Evolutionary conservation across 2,797 vertebrate species (phyloP).

Genomic region (Parauchenoglanis punctatus): DNA sequence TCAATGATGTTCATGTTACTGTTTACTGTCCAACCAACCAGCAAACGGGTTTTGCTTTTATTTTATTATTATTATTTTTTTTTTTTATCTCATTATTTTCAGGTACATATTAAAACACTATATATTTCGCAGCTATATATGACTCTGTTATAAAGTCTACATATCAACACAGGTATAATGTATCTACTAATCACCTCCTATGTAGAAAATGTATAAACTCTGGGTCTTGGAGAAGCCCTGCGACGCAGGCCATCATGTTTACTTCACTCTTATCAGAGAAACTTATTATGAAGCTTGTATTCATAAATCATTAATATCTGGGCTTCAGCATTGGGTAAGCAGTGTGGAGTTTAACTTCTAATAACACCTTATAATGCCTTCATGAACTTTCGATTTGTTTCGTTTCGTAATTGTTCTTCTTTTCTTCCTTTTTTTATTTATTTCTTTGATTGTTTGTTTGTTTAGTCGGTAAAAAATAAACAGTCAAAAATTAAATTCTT

Average conservation of each 20-base stretch:
- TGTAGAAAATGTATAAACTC: conserved; percentile 49
- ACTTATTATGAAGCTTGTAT: conserved; percentile 36
- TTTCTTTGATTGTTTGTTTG: not conserved
- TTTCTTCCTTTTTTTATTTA: not conserved
- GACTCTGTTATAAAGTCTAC: conserved; percentile 31
- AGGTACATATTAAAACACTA: not conserved
- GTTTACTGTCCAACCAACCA: conserved; percentile 40
- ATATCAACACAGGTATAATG: conserved; percentile 44
- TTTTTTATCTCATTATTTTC: conserved; percentile 6
- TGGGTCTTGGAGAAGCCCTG: conserved; percentile 40
- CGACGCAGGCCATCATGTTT: conserved; percentile 49
- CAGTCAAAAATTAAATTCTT: not conserved
- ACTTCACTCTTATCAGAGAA: conserved; percentile 59
- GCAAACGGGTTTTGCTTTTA: conserved; percentile 32
- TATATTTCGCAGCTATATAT: conserved; percentile 10
- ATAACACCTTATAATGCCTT: not conserved
- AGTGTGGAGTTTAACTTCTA: not conserved
- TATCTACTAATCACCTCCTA: conserved; percentile 36
- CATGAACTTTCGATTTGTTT: not conserved
- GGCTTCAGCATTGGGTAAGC: not conserved
- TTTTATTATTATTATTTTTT: not conserved
- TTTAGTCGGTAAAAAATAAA: too few species aligned
- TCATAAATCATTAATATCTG: not conserved
- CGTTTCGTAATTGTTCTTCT: not conserved
- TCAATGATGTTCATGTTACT: conserved; percentile 5